Evolutionary conservation across 2,113 vertebrate genomes (phyloP), one percentile per base, ranked within the genome.

Genomic region (Reinhardtius hippoglossoides): DNA sequence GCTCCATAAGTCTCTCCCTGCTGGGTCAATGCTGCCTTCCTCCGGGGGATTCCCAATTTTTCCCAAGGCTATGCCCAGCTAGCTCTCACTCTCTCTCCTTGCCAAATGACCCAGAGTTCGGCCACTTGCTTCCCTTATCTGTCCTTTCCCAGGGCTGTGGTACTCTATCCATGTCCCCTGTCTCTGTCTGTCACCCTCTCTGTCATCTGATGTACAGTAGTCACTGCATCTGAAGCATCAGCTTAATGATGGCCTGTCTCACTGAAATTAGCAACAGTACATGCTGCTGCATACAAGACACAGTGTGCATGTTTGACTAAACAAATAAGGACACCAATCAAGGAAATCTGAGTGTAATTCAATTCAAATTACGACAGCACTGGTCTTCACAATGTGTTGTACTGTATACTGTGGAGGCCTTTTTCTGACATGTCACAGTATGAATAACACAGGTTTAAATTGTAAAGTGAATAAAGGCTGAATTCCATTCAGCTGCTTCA

Each of bases 11-110:
- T 84, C 82, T 88, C 74, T 84, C 81, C 78, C 77, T 85, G 81
- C 74, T 83, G 84, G 89, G 81, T 86, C 81, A 85, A 40, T 44
- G 79, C 72, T 88, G 84, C 82, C 81, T 88, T 81, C 57, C 89
- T 89, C 87, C 58, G 57, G 88, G 88, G 91, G 81, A 86, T 88
- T 86, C 79, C 71, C 59, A 79, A 69, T 89, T 87, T 89, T 94
- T 93, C 94, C 90, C 94, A 94, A 88, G 93, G 88, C 91, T 84
- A 77, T 92, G 90, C 92, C 93, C 87, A 86, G 87, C 86, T 84
- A 79, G 81, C 84, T 71, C 76, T 60, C 71, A 78, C 86, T 79
- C 82, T 70, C 60, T n/a, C 75, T 83, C 67, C 40, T 79, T 87
- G 91, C 86, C 92, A 92, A 91, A 90, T 90, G 90, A 92, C 91